Percentiles rank a stretch among this genome's conserved stretches.
Conservation (phyloP, 2,113 vertebrate species). For the Girardinichthys multiradiatus region DNA sequence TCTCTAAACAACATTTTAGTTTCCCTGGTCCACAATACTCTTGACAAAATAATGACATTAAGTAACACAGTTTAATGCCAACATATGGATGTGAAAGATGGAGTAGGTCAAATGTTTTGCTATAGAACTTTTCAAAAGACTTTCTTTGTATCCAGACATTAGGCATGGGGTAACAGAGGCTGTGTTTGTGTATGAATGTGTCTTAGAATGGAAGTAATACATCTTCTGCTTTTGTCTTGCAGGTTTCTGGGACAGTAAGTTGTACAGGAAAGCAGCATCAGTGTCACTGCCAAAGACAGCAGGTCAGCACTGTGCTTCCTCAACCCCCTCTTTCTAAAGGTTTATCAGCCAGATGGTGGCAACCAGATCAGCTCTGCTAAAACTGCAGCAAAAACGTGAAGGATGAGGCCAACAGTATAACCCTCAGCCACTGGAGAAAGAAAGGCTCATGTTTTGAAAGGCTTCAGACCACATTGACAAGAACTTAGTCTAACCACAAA, state of each 20-base stretch:
- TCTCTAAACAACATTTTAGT: too few relatives aligned
- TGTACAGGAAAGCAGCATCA: conserved; percentile 74
- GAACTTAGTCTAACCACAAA: not conserved
- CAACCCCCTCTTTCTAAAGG: conserved; percentile 94
- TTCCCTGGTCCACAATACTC: not conserved
- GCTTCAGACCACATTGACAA: not conserved
- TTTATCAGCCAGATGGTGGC: conserved; percentile 83
- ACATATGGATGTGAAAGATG: too few relatives aligned
- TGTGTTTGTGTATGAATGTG: too few relatives aligned
- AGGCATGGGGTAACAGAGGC: too few relatives aligned
- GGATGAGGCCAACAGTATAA: conserved; percentile 2
- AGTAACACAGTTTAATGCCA: not conserved
- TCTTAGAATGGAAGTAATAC: too few relatives aligned
- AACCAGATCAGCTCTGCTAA: conserved; percentile 60
- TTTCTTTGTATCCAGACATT: too few relatives aligned
- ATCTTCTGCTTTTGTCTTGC: conserved; percentile 45
- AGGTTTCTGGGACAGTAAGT: conserved; percentile 90
- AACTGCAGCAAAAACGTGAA: conserved; percentile 2
- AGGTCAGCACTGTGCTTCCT: conserved; percentile 90
- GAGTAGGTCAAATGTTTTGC: too few relatives aligned
- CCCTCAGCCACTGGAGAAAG: not conserved
- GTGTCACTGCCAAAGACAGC: conserved; percentile 61
- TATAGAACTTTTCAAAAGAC: too few relatives aligned
- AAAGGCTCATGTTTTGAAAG: not conserved
- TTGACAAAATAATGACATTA: not conserved